Conservation (phyloP, 2,113 vertebrate species). For the Microcebus jonahi region DNA sequence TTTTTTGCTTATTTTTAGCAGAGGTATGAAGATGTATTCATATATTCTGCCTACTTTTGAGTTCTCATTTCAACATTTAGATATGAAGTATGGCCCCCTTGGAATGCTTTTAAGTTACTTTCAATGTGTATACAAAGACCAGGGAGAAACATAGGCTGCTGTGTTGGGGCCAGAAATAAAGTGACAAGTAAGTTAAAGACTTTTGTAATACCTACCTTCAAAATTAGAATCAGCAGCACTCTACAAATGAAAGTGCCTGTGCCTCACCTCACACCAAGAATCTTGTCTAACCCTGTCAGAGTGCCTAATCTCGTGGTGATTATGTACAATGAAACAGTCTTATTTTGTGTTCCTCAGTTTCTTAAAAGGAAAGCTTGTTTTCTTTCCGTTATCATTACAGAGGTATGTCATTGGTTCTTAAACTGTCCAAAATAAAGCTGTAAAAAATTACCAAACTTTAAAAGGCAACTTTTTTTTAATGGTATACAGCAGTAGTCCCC, state of each 20-base stretch:
- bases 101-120: slow-evolving; percentile 29
- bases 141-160: slow-evolving; percentile 66
- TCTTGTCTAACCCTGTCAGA: slow-evolving; percentile 71
- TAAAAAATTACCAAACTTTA: slow-evolving; percentile 83
- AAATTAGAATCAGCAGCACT: slow-evolving; percentile 77
- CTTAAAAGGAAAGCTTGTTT: slow-evolving; percentile 77
- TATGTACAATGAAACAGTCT: slow-evolving; percentile 72
- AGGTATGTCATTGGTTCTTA: slow-evolving; percentile 78
- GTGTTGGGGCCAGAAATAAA: slow-evolving; percentile 37
- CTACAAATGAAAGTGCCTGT: slow-evolving; percentile 84
- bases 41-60: slow-evolving; percentile 42
- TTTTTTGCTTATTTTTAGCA: slow-evolving; percentile 26
- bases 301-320: slow-evolving; percentile 82
- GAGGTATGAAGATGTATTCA: slow-evolving; percentile 57
- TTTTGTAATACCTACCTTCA: slow-evolving; percentile 74
- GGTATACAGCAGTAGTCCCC: slow-evolving; percentile 29
- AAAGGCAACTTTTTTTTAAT: slow-evolving; percentile 87
- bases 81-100: slow-evolving; percentile 36
- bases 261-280: slow-evolving; percentile 79
- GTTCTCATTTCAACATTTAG: slow-evolving; percentile 57
- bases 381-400: slow-evolving; percentile 70
- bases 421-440: slow-evolving; percentile 85
- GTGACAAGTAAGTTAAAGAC: slow-evolving; percentile 42
- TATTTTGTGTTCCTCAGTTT: slow-evolving; percentile 67
- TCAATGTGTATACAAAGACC: neutral